phyloP scores from a whole-genome alignment of 2,113 vertebrate genomes.

The Mus musculus region DNA sequence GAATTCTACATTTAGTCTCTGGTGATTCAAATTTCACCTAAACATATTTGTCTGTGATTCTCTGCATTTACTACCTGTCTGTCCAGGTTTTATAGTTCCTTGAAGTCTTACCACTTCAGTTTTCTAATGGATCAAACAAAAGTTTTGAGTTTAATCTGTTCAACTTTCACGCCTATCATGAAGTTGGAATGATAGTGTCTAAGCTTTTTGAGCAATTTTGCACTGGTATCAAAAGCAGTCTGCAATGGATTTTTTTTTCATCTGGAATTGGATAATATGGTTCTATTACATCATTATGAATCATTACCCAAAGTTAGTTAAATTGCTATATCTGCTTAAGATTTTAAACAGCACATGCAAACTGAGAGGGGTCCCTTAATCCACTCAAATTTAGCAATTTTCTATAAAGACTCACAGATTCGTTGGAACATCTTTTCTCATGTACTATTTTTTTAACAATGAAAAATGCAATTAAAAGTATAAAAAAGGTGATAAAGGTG shows the following conservation, averaged over 20 bases:
- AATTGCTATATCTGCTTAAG: neutral
- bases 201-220: neutral
- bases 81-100: neutral
- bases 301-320: neutral
- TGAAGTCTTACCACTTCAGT: neutral
- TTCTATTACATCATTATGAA: constrained; percentile 1
- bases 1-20: neutral
- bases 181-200: neutral
- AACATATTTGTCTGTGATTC: neutral
- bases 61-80: neutral
- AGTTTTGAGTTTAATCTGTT: neutral
- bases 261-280: neutral
- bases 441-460: neutral
- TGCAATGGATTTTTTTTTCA: neutral
- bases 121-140: constrained; percentile 7
- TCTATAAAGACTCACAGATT: neutral
- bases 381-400: neutral
- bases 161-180: neutral
- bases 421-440: neutral
- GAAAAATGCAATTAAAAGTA: neutral
- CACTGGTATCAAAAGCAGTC: neutral
- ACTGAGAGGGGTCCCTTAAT: neutral
- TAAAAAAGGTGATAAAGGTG: neutral
- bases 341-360: neutral
- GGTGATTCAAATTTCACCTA: neutral